phyloP scores from a whole-genome alignment of 2,888 invertebrate species.

The Philereme transversata region DNA sequence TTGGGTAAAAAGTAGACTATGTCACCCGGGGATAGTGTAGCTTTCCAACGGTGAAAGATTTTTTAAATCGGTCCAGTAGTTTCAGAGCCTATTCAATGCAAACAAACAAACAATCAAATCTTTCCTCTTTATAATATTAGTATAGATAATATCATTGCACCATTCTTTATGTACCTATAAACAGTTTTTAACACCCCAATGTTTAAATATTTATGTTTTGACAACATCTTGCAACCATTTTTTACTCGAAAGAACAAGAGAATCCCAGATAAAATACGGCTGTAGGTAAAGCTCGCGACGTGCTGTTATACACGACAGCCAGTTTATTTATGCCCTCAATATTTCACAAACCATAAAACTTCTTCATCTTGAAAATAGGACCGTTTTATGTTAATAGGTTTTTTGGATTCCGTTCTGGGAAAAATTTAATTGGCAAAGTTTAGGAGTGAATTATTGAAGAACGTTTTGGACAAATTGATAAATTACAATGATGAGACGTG shows the following conservation, averaged over 20 bases:
- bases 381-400: conserved; percentile 79
- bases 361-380: conserved; percentile 73
- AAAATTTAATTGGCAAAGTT: conserved; percentile 45
- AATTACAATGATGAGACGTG: conserved; percentile 19
- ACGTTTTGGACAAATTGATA: conserved; percentile 30
- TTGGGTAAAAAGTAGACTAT: too few relatives aligned
- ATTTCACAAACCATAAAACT: conserved; percentile 83
- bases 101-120: too few relatives aligned
- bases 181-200: conserved; percentile 14
- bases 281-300: conserved; percentile 69
- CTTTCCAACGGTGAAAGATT: too few relatives aligned
- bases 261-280: conserved; percentile 78
- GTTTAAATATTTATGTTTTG: conserved; percentile 55
- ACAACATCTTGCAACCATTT: conserved; percentile 57
- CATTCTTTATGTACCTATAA: too few relatives aligned
- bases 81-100: too few relatives aligned
- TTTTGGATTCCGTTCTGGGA: conserved; percentile 49
- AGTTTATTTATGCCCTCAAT: conserved; percentile 80
- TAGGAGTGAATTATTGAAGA: conserved; percentile 39
- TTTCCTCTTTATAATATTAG: too few relatives aligned
- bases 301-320: conserved; percentile 78
- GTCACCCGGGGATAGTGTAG: too few relatives aligned
- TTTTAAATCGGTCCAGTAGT: too few relatives aligned
- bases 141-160: too few relatives aligned
- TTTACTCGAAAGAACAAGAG: conserved; percentile 71